Percentiles rank a stretch among this genome's conserved stretches.
phyloP scores from a whole-genome alignment of 1,140 invertebrate species.

The Planococcus citri region DNA sequence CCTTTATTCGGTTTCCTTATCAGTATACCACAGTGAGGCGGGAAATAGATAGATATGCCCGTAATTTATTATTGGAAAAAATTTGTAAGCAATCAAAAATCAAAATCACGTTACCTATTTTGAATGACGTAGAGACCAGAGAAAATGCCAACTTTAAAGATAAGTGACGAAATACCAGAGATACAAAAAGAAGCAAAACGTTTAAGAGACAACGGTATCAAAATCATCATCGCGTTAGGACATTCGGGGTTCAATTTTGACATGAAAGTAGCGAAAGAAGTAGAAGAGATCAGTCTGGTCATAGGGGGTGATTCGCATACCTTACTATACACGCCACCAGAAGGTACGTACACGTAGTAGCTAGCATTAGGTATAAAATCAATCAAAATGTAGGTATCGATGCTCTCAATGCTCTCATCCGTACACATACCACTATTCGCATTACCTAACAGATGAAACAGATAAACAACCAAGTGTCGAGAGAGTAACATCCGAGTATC shows the following conservation, averaged over 20 bases:
- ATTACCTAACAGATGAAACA: constrained; percentile 37
- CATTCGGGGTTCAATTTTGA: constrained; percentile 75
- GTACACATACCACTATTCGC: no score
- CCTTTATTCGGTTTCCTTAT: no score
- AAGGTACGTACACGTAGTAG: no score
- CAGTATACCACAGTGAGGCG: no score
- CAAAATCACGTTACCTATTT: no score
- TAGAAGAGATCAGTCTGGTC: constrained; percentile 71
- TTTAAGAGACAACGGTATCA: constrained; percentile 45
- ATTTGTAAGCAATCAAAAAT: no score
- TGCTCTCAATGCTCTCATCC: background rate
- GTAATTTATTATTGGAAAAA: no score
- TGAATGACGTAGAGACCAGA: no score
- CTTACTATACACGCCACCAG: constrained; percentile 54
- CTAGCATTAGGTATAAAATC: no score
- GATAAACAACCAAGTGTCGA: constrained; percentile 63
- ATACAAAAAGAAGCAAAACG: constrained; percentile 52
- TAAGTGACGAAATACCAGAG: constrained; percentile 57
- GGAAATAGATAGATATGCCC: no score
- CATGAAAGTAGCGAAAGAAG: constrained; percentile 58
- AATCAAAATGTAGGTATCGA: no score
- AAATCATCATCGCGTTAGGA: constrained; percentile 77
- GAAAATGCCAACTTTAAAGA: constrained; percentile 46
- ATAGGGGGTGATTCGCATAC: constrained; percentile 81
- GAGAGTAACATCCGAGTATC: constrained; percentile 56